Evolutionary conservation across 2,797 vertebrate species (phyloP), one percentile per base, ranked within the genome.

Genomic region (Alectoris magna): DNA sequence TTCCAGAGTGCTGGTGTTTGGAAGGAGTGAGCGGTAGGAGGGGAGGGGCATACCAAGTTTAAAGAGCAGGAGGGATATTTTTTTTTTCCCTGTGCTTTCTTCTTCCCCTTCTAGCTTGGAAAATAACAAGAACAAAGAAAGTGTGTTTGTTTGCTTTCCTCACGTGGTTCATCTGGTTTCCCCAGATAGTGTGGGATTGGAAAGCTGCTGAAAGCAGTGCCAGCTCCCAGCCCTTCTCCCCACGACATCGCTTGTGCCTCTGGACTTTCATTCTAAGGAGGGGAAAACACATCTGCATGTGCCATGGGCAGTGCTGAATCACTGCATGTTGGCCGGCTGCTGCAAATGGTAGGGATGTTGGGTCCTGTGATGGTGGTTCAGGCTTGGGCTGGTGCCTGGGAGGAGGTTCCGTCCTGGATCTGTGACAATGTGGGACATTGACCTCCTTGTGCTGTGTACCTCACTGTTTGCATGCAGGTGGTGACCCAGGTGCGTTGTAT

Each of bases 311-410:
- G 16, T 83, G 93, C 82, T 95, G 95, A 96, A 93, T 97, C 94
- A 95, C 49, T 2, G 5, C 0, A 3, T 0, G 1, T 27, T 95
- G 94, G 91, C 93, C 0, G 1, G 49, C 24, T 39, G 89, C 84
- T 3, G 1, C 41, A 4, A 73, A 88, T 68, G 0, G 34, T 34
- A 72, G 73, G 74, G 73, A 93, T n/a, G 9, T 23, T 46, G 34
- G 29, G 48, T 91, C 93, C 56, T 66, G 26, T 96, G 94, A 93
- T 62, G 58, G 18, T 75, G 86, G 96, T 91, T 95, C 93, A 93
- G 53, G 56, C 59, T 63, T 39, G 71, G 60, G 74, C 77, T 82
- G 1, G 11, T 80, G 55, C 31, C 26, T 10, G 39, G 34, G 23
- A 78, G 49, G 38, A 81, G 34, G 48, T 70, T 73, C 39, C 0